These are phyloP conservation scores for Eubasilissa regina DNA, from an alignment of 1,140 invertebrate species.

Conservation along the genomic window DNA sequence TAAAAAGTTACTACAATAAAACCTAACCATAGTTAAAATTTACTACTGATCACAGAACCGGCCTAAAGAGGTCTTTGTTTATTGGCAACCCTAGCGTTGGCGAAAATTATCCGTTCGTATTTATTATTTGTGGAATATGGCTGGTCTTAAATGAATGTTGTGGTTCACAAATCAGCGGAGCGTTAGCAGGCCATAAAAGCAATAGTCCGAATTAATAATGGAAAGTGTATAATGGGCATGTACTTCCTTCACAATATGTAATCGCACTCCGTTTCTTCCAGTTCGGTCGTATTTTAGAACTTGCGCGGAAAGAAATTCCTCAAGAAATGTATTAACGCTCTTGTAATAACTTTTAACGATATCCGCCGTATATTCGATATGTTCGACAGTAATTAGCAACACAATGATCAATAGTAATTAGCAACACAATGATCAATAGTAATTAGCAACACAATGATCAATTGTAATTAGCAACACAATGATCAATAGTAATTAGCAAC, in stretches of 20 bases:
- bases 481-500: too few species aligned
- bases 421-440: too few species aligned
- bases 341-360: too few species aligned
- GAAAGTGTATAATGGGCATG: constrained; percentile 22
- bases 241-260: constrained; percentile 20
- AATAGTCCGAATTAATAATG: constrained; percentile 34
- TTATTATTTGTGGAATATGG: constrained; percentile 35
- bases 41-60: too few species aligned
- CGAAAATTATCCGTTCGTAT: constrained; percentile 1
- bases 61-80: neutral
- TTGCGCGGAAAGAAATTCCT: neutral
- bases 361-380: too few species aligned
- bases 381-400: too few species aligned
- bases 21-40: too few species aligned
- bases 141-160: constrained; percentile 19
- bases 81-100: neutral
- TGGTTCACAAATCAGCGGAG: constrained; percentile 30
- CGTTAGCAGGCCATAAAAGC: constrained; percentile 41
- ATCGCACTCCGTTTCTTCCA: neutral
- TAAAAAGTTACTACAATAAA: too few species aligned
- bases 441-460: too few species aligned
- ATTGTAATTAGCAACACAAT: too few species aligned
- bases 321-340: too few species aligned
- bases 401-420: too few species aligned
- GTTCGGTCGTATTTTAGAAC: neutral